These are phyloP conservation scores for Triplophysa siluroides DNA, from an alignment of 2,113 vertebrate species.

Conservation along the genomic window DNA sequence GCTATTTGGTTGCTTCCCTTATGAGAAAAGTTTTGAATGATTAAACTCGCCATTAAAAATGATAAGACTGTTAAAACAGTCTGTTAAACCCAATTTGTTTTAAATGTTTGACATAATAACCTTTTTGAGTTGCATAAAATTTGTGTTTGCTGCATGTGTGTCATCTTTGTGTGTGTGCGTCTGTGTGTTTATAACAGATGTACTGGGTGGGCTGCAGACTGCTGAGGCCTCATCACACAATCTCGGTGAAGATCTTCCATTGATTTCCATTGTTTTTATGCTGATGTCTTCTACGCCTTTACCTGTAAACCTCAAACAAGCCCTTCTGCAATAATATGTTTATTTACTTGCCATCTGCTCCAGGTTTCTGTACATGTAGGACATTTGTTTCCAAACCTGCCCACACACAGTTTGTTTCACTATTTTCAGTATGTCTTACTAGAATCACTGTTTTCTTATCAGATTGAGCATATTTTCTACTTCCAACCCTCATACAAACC, in stretches of 20 bases:
- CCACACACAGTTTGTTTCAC: too few species aligned
- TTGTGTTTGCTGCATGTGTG: background rate
- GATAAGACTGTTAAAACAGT: background rate
- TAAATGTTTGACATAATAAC: conserved; percentile 15
- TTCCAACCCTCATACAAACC: too few species aligned
- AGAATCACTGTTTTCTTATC: too few species aligned
- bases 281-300: background rate
- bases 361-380: too few species aligned
- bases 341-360: background rate
- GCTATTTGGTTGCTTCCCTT: background rate
- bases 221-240: background rate
- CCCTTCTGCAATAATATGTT: too few species aligned
- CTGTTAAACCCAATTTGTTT: background rate
- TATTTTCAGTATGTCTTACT: too few species aligned
- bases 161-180: background rate
- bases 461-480: too few species aligned
- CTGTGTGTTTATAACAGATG: conserved; percentile 3
- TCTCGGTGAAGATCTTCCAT: too few species aligned
- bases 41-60: background rate
- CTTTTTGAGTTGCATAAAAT: background rate
- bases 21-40: background rate
- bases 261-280: too few species aligned
- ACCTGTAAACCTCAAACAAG: background rate
- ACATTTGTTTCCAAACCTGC: too few species aligned
- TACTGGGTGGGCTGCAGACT: background rate